Conservation (phyloP, 2,113 vertebrate genomes). For the Apteryx owenii region DNA sequence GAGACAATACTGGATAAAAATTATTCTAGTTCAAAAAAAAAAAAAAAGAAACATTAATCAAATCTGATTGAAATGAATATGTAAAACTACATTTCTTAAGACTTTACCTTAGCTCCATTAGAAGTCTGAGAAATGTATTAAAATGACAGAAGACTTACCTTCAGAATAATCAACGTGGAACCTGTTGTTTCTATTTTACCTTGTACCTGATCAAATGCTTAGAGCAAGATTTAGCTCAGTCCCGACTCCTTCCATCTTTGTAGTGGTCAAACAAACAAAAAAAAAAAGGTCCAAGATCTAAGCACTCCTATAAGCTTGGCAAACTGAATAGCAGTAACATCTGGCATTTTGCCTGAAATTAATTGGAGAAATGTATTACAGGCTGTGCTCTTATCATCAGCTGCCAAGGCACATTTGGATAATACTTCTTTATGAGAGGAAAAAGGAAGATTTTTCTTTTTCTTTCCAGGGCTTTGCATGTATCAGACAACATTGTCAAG, state of each 20-base stretch:
- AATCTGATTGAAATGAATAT: background rate
- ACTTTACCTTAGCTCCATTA: background rate
- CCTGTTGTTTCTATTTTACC: background rate
- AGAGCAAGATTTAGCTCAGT: background rate
- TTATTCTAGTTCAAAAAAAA: background rate
- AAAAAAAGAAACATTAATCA: background rate
- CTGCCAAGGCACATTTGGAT: conserved; percentile 63
- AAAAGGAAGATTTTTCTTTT: background rate
- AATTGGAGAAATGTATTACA: conserved; percentile 59
- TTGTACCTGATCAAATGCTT: background rate
- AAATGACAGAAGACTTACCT: conserved; percentile 28
- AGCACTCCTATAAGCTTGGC: background rate
- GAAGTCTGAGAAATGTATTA: background rate
- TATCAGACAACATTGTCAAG: background rate
- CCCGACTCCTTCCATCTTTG: background rate
- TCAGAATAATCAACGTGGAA: background rate
- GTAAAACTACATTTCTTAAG: background rate
- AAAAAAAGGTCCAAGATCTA: background rate
- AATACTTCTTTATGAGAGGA: conserved; percentile 32
- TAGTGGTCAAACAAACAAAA: background rate
- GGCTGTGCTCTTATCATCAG: conserved; percentile 59
- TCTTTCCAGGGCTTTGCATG: background rate
- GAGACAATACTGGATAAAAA: background rate
- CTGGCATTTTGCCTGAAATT: conserved; percentile 64
- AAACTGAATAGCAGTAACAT: conserved; percentile 30